Conservation (phyloP, 2,113 vertebrate genomes). For the Pao palembangensis region DNA sequence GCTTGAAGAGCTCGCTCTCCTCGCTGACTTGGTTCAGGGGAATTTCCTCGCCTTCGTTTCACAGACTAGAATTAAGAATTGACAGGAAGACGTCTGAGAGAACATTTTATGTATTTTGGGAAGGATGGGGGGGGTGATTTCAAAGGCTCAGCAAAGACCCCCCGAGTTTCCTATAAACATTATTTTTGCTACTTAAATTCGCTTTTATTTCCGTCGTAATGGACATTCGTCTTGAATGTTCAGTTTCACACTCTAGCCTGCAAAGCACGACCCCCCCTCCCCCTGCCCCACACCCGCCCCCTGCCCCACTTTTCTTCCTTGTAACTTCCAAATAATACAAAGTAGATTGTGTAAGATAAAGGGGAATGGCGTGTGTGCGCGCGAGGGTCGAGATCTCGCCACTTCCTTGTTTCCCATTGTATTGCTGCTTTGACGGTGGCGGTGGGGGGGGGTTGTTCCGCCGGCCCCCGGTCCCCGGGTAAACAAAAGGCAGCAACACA, state of each 20-base stretch:
- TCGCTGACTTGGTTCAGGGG: slow-evolving; percentile 37
- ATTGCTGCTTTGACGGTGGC: slow-evolving; percentile 61
- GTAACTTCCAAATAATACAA: slow-evolving; percentile 37
- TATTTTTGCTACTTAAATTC: too few species aligned
- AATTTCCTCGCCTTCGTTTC: slow-evolving; percentile 55
- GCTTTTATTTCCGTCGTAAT: background rate
- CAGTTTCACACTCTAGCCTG: too few species aligned
- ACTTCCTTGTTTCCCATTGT: slow-evolving; percentile 70
- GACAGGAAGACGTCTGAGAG: slow-evolving; percentile 42
- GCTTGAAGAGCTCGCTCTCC: background rate
- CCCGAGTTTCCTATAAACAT: background rate
- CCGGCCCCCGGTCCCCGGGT: slow-evolving; percentile 65
- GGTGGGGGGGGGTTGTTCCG: slow-evolving; percentile 49
- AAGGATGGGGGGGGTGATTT: too few species aligned
- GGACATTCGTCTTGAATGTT: too few species aligned
- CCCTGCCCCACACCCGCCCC: background rate
- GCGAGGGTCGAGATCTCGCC: slow-evolving; percentile 48
- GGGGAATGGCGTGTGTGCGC: slow-evolving; percentile 52
- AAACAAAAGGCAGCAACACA: slow-evolving; percentile 71
- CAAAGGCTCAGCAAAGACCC: too few species aligned
- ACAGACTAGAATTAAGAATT: slow-evolving; percentile 36
- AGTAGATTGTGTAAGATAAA: slow-evolving; percentile 60
- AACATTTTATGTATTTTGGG: too few species aligned
- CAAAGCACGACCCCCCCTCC: slow-evolving; percentile 3
- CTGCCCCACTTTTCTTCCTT: background rate